phyloP scores from a whole-genome alignment of 2,113 vertebrate genomes.

The Mormoops blainvillei region DNA sequence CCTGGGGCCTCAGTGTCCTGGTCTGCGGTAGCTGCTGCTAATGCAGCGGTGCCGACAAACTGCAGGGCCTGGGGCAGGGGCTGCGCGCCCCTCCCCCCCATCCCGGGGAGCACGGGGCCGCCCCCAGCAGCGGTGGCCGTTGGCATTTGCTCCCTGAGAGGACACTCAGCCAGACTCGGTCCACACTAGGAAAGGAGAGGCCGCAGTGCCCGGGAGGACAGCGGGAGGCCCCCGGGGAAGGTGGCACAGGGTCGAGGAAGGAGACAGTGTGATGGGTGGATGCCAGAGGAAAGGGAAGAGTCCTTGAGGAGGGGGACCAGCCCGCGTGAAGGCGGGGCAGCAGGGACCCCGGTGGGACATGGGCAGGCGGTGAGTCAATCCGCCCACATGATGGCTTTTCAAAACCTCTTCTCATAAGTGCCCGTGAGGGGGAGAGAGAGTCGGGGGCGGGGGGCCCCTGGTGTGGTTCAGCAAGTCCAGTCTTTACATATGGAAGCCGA shows the following conservation, averaged over 20 bases:
- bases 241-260: not conserved
- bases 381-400: accelerated
- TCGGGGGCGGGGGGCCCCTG: too few species aligned
- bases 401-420: not conserved
- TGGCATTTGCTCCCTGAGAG: not conserved
- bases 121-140: too few species aligned
- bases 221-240: not conserved
- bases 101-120: too few species aligned
- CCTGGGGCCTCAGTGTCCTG: not conserved
- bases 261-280: accelerated
- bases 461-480: accelerated
- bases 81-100: too few species aligned
- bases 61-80: accelerated
- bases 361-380: not conserved
- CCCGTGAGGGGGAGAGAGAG: not conserved
- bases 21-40: accelerated
- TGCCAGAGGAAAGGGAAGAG: not conserved
- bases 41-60: not conserved
- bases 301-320: not conserved
- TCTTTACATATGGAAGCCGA: accelerated
- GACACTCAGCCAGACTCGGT: too few species aligned
- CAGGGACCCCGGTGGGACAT: accelerated
- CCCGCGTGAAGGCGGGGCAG: accelerated
- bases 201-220: accelerated
- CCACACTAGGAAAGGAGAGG: not conserved